These are phyloP conservation scores for Megathymus violae DNA, from an alignment of 1,140 invertebrate species.

Conservation along the genomic window DNA sequence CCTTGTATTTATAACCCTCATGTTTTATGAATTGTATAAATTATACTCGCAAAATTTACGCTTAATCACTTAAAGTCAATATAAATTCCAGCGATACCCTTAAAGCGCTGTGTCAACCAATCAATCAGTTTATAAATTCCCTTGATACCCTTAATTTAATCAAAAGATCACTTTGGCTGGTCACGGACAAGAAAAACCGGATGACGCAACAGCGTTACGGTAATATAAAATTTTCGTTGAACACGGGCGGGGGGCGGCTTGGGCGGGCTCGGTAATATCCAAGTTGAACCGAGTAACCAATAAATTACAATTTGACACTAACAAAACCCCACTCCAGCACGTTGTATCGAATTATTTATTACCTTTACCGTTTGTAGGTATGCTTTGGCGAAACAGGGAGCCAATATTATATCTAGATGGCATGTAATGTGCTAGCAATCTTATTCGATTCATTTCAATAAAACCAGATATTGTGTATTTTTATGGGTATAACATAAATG, in stretches of 20 bases:
- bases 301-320: slow-evolving; percentile 81
- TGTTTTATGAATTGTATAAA: slow-evolving; percentile 68
- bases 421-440: slow-evolving; percentile 7
- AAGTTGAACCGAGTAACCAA: slow-evolving; percentile 74
- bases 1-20: slow-evolving; percentile 39
- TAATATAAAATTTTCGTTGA: slow-evolving; percentile 80
- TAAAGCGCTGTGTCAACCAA: slow-evolving; percentile 77
- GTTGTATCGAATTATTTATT: slow-evolving; percentile 75
- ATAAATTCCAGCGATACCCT: slow-evolving; percentile 65
- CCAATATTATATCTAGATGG: slow-evolving; percentile 19
- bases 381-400: slow-evolving; percentile 5
- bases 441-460: slow-evolving; percentile 8
- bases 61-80: slow-evolving; percentile 76
- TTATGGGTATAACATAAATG: no score
- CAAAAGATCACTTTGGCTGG: slow-evolving; percentile 79
- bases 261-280: slow-evolving; percentile 68
- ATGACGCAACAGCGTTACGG: slow-evolving; percentile 71
- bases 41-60: slow-evolving; percentile 60
- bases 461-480: no score
- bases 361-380: slow-evolving; percentile 38
- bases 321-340: slow-evolving; percentile 72
- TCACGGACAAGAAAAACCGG: slow-evolving; percentile 76
- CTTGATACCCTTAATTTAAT: slow-evolving; percentile 82
- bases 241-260: slow-evolving; percentile 42
- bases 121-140: slow-evolving; percentile 82